Conservation (phyloP, 1,140 invertebrate genomes). For the Danaus melanippus region DNA sequence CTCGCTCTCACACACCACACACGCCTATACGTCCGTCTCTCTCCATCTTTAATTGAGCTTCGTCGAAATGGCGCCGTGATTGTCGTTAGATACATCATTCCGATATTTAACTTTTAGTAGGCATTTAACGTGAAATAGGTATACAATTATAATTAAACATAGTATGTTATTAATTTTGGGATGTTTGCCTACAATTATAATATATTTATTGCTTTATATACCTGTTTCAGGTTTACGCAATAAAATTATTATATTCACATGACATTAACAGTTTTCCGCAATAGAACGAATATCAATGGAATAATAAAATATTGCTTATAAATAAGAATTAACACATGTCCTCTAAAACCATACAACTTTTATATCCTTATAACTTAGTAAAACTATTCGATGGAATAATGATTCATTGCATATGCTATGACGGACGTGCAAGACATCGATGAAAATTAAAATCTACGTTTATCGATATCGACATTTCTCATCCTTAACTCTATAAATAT, state of each 20-base stretch:
- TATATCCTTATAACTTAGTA: too few species aligned
- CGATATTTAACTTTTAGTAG: conserved; percentile 23
- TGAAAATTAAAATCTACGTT: too few species aligned
- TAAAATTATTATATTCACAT: conserved; percentile 2
- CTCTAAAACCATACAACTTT: conserved; percentile 14
- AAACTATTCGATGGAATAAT: too few species aligned
- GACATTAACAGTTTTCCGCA: not conserved
- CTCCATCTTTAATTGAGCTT: conserved; percentile 59
- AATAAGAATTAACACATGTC: conserved; percentile 12
- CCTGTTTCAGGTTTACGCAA: not conserved
- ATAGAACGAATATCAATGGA: too few species aligned
- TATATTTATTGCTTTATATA: conserved; percentile 6
- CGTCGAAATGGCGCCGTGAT: conserved; percentile 54
- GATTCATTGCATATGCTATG: too few species aligned
- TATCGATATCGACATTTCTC: too few species aligned
- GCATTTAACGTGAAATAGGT: too few species aligned
- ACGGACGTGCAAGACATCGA: too few species aligned
- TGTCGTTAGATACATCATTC: conserved; percentile 52
- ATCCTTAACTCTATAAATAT: too few species aligned
- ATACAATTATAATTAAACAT: too few species aligned
- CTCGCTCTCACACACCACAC: conserved; percentile 20
- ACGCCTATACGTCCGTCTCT: conserved; percentile 25
- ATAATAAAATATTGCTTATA: conserved; percentile 10
- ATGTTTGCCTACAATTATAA: conserved; percentile 7
- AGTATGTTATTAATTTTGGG: not conserved